Evolutionary conservation across 2,797 vertebrate genomes (phyloP), one percentile per base, ranked within the genome.

Genomic region (Myoxocephalus aenaeus): DNA sequence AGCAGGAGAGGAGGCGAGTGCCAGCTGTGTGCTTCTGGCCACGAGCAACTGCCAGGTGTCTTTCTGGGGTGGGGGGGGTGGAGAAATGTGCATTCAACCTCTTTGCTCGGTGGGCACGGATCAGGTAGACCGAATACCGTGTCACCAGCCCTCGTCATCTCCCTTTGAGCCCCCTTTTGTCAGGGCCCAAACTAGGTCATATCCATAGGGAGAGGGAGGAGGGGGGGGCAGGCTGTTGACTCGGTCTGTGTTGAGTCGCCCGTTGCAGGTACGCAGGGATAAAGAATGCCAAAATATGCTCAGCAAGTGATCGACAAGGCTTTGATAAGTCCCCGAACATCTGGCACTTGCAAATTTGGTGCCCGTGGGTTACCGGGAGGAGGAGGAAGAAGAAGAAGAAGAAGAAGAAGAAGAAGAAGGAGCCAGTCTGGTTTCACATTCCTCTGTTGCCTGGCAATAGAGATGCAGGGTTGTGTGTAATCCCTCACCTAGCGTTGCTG

Each of bases 381-480:
- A 42, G 13, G 40, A 42, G 4, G 40, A 42, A 1, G 40, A 42
- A 5, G 40, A 42, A 5, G 40, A 42, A 14, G 40, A 42, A 14
- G 40, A 42, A 42, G 38, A 42, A 25, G 3, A 88, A 83, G 62
- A 56, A 90, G 83, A 89, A 86, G 87, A 86, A 88, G n/a, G n/a
- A 86, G 77, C 80, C 75, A 80, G 79, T 44, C 69, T 76, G 70
- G 87, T 89, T 87, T 80, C 83, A 80, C 81, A 78, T 89, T 82
- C 74, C 81, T 89, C 86, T 91, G 86, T 92, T 92, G 92, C 92
- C 86, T 91, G 91, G 91, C 90, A 91, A 92, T 93, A 80, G 81
- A 86, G 84, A 89, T 73, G 90, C 85, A 77, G 82, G 77, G 84
- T 75, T 87, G 86, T 83, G 83, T 87, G 87, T 91, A 92, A 94